Conservation (phyloP, 2,888 invertebrate species). For the Nomada ferruginata region DNA sequence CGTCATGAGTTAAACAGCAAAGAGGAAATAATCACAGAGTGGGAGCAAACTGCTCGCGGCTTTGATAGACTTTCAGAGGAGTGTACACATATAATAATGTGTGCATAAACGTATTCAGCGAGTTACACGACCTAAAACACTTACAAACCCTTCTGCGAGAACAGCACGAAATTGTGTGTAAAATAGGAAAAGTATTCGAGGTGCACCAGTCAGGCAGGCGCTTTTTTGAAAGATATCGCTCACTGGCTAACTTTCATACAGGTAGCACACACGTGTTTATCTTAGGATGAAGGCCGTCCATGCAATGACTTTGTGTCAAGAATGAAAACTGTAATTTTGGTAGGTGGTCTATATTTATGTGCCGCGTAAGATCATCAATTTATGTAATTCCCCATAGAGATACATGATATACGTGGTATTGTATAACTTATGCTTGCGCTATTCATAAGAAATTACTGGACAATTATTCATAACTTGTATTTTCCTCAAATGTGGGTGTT, state of each 20-base stretch:
- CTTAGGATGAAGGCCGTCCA: background rate
- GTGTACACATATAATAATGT: background rate
- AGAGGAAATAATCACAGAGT: background rate
- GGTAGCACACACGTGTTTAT: background rate
- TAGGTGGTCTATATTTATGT: background rate
- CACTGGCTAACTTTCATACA: background rate
- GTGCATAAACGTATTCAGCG: background rate
- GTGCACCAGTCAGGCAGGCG: background rate
- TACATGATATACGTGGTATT: background rate
- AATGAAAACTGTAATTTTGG: conserved; percentile 7
- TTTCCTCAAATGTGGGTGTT: too few relatives aligned
- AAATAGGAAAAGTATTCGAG: background rate
- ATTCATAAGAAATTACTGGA: background rate
- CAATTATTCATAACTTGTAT: too few relatives aligned
- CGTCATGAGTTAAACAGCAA: background rate
- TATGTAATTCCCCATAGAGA: background rate
- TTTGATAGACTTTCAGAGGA: conserved; percentile 3
- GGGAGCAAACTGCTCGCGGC: background rate
- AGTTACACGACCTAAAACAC: background rate
- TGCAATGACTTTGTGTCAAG: background rate
- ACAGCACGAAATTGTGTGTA: background rate
- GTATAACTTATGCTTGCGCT: background rate
- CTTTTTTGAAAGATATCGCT: background rate
- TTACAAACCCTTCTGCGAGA: too few relatives aligned
- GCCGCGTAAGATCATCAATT: background rate